Evolutionary conservation across 2,888 invertebrate species (phyloP).

Genomic region (Ennomos erosarius): DNA sequence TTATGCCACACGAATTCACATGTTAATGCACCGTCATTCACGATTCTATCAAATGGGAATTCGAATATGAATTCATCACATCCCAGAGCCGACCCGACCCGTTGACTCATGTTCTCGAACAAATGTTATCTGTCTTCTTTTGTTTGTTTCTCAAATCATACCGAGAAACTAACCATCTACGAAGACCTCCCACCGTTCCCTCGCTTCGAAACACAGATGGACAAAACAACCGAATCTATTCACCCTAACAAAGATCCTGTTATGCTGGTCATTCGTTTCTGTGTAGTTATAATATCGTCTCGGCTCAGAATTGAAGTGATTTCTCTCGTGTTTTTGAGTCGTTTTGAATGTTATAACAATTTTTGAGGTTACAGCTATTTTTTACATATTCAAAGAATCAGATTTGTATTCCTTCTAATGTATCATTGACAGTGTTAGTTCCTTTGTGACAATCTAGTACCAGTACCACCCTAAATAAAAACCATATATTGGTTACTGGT

Average conservation of each 20-base stretch:
- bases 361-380: slow-evolving; percentile 22
- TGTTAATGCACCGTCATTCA: slow-evolving; percentile 27
- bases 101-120: slow-evolving; percentile 78
- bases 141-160: slow-evolving; percentile 80
- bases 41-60: slow-evolving; percentile 24
- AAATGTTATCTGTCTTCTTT: slow-evolving; percentile 82
- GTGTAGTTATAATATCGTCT: slow-evolving; percentile 58
- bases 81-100: slow-evolving; percentile 52
- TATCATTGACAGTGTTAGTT: no score
- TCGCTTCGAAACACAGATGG: slow-evolving; percentile 21
- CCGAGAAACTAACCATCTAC: slow-evolving; percentile 44
- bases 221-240: slow-evolving; percentile 32
- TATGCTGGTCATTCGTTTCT: slow-evolving; percentile 57
- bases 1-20: slow-evolving; percentile 17
- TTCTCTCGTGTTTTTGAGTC: slow-evolving; percentile 50
- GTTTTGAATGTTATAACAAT: slow-evolving; percentile 34
- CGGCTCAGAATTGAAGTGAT: slow-evolving; percentile 54
- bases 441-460: no score
- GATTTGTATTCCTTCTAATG: no score
- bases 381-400: slow-evolving; percentile 2
- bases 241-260: slow-evolving; percentile 44
- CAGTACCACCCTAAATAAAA: no score
- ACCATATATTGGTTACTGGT: no score
- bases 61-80: slow-evolving; percentile 50
- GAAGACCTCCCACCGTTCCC: slow-evolving; percentile 46